Percentiles rank a stretch among this genome's conserved stretches.
phyloP scores from a whole-genome alignment of 2,113 vertebrate genomes.

The Parotia lawesii region DNA sequence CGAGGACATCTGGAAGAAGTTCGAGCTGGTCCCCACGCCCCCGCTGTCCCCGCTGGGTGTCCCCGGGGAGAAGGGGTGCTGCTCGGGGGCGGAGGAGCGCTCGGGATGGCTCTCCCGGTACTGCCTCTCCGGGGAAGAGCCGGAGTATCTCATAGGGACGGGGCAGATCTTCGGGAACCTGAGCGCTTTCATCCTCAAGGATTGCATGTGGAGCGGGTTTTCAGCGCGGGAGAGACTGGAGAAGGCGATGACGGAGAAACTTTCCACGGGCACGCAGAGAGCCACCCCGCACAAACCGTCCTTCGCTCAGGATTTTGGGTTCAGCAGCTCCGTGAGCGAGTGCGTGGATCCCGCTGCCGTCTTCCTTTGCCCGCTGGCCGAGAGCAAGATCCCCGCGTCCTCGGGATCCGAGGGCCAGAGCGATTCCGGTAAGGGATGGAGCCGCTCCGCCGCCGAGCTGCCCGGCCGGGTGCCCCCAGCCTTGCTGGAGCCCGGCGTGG shows the following conservation, averaged over 20 bases:
- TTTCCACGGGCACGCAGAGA: constrained; percentile 60
- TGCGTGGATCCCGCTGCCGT: constrained; percentile 85
- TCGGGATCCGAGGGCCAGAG: constrained; percentile 91
- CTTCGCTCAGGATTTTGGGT: constrained; percentile 62
- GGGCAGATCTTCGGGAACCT: constrained; percentile 81
- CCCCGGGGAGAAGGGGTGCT: constrained; percentile 53
- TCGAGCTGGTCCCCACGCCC: constrained; percentile 90
- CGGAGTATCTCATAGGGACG: constrained; percentile 73
- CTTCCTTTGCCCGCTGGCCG: constrained; percentile 78
- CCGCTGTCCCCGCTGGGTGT: constrained; percentile 81
- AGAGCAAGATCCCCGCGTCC: constrained; percentile 83
- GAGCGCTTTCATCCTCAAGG: constrained; percentile 88
- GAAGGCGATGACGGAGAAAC: constrained; percentile 80
- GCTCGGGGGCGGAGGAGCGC: constrained; percentile 66
- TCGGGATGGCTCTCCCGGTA: constrained; percentile 73
- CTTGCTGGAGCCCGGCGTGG: neutral
- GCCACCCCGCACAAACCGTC: constrained; percentile 36
- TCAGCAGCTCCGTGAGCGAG: constrained; percentile 70
- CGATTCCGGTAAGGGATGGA: constrained; percentile 86
- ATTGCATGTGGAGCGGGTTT: constrained; percentile 97
- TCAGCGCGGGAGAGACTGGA: constrained; percentile 85
- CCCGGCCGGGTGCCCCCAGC: neutral
- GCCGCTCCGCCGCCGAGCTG: neutral
- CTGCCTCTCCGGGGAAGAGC: constrained; percentile 79
- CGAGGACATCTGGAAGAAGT: constrained; percentile 98